phyloP scores from a whole-genome alignment of 2,888 invertebrate species.

The Caradrina kadenii region DNA sequence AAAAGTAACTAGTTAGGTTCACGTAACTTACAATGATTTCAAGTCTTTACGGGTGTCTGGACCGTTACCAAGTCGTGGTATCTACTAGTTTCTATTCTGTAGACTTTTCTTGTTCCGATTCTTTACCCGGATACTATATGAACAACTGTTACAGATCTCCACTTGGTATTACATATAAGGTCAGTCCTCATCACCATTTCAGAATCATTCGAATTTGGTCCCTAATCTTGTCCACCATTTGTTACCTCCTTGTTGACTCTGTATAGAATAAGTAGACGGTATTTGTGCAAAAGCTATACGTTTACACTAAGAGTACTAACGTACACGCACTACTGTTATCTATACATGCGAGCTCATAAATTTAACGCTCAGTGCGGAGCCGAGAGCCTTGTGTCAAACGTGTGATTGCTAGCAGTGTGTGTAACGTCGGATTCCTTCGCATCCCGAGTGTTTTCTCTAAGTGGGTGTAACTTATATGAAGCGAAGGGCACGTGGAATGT shows the following conservation, averaged over 20 bases:
- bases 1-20: not conserved
- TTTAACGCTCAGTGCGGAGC: constrained; percentile 40
- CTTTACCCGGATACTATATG: not conserved
- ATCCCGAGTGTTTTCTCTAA: constrained; percentile 69
- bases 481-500: constrained; percentile 69
- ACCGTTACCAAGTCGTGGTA: constrained; percentile 2
- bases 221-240: not conserved
- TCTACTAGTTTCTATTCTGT: not conserved
- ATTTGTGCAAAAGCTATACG: constrained; percentile 11
- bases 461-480: constrained; percentile 65
- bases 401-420: constrained; percentile 45
- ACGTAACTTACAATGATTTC: not conserved
- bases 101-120: not conserved
- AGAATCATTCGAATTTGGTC: not conserved
- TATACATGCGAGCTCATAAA: constrained; percentile 34
- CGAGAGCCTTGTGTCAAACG: constrained; percentile 40
- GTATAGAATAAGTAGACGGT: not conserved
- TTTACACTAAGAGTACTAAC: constrained; percentile 32
- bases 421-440: constrained; percentile 66
- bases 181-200: not conserved
- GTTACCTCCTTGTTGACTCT: constrained; percentile 2
- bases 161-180: not conserved
- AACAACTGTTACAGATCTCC: not conserved
- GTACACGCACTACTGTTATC: constrained; percentile 15
- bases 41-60: not conserved